Evolutionary conservation across 2,888 invertebrate genomes (phyloP).

Genomic region (Trichacis sp.): DNA sequence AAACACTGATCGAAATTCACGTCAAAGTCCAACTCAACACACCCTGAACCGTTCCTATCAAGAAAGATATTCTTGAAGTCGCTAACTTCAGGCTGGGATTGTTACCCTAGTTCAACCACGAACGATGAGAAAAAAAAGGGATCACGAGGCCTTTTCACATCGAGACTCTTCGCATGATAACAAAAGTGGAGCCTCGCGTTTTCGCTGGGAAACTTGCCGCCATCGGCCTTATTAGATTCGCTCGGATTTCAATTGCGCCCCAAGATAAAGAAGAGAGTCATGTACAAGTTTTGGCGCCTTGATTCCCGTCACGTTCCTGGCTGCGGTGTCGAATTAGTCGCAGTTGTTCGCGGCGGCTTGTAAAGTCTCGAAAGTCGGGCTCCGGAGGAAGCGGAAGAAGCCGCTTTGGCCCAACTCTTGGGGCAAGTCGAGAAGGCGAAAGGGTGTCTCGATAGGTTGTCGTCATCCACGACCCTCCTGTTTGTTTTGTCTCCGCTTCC

Average conservation of each 20-base stretch:
- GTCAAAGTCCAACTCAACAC: too few species aligned
- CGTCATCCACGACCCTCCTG: slow-evolving; percentile 39
- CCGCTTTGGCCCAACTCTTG: slow-evolving; percentile 21
- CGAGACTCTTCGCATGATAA: too few species aligned
- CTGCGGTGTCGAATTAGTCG: slow-evolving; percentile 38
- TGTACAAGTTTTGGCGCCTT: background rate
- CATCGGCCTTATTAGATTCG: background rate
- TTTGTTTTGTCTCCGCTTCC: slow-evolving; percentile 53
- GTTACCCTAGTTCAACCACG: too few species aligned
- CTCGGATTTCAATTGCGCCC: background rate
- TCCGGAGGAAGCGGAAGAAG: slow-evolving; percentile 19
- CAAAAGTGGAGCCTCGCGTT: background rate
- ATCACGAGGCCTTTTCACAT: too few species aligned
- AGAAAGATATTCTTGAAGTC: too few species aligned
- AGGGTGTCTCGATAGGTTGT: slow-evolving; percentile 43
- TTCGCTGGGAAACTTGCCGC: background rate
- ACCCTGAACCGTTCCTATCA: too few species aligned
- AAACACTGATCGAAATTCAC: too few species aligned
- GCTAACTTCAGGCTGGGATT: too few species aligned
- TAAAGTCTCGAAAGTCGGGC: slow-evolving; percentile 18
- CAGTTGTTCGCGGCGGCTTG: slow-evolving; percentile 40
- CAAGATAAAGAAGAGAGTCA: background rate
- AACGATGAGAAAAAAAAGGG: too few species aligned
- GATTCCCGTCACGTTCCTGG: slow-evolving; percentile 37
- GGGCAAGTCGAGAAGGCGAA: slow-evolving; percentile 26